These are phyloP conservation scores for Coronaproctus castanopsis DNA, from an alignment of 2,888 invertebrate species.

Conservation along the genomic window DNA sequence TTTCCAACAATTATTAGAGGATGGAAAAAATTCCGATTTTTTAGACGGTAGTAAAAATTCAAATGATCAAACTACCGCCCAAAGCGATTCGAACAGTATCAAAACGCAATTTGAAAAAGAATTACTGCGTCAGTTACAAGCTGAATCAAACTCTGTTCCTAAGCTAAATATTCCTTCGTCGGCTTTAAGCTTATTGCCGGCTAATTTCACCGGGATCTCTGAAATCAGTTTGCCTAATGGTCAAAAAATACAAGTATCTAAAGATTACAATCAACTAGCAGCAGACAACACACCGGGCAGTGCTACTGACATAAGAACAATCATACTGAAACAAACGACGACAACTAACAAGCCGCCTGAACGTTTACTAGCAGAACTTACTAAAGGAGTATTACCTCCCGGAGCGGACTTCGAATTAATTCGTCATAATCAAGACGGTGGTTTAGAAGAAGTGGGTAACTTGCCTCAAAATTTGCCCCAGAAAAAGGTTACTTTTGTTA, in stretches of 20 bases:
- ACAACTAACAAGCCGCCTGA: constrained; percentile 41
- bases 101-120: constrained; percentile 2
- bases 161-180: constrained; percentile 5
- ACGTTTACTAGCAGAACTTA: constrained; percentile 51
- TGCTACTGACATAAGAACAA: constrained; percentile 19
- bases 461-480: constrained; percentile 36
- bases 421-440: constrained; percentile 52
- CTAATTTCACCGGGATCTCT: constrained; percentile 1
- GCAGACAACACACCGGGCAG: constrained; percentile 2
- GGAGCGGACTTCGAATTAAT: constrained; percentile 61
- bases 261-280: constrained; percentile 9
- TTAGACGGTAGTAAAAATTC: background rate
- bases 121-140: constrained; percentile 2
- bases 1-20: constrained; percentile 4
- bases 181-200: constrained; percentile 20
- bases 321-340: constrained; percentile 24
- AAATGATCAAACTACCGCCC: constrained; percentile 10
- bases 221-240: constrained; percentile 23
- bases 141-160: background rate
- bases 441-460: constrained; percentile 44
- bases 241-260: constrained; percentile 21
- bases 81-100: constrained; percentile 6
- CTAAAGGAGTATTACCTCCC: constrained; percentile 55
- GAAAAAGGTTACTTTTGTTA: constrained; percentile 69
- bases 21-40: background rate